A percentile compares a stretch with the other conserved stretches of the same genome.
Conservation (phyloP, 2,888 invertebrate genomes). For the Saturnia japonica region DNA sequence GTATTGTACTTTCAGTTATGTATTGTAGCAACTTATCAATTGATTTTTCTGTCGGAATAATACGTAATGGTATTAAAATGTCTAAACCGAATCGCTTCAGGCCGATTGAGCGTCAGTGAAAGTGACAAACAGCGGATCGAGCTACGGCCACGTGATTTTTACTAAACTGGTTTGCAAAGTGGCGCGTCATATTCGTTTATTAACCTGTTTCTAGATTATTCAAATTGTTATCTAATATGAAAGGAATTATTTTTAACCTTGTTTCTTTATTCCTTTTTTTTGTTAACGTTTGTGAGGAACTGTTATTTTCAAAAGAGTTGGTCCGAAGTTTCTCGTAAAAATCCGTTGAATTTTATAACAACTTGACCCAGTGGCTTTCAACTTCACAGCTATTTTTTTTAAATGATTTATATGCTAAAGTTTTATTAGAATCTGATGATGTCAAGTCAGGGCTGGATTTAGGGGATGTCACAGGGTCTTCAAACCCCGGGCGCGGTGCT, state of each 20-base stretch:
- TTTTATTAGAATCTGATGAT: too few species aligned
- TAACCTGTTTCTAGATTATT: constrained; percentile 49
- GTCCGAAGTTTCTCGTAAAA: background rate
- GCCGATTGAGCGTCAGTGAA: constrained; percentile 1
- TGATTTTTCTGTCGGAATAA: background rate
- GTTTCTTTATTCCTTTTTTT: background rate
- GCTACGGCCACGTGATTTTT: constrained; percentile 1
- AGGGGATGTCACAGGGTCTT: too few species aligned
- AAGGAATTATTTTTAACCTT: background rate
- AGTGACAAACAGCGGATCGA: background rate
- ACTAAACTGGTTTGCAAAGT: background rate
- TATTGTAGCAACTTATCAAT: background rate
- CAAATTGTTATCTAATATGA: constrained; percentile 26
- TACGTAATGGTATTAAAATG: background rate
- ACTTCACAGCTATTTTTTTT: too few species aligned
- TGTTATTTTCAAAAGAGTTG: background rate
- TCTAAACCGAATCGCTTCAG: background rate
- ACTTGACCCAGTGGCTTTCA: too few species aligned
- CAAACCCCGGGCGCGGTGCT: too few species aligned
- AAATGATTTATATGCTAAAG: too few species aligned
- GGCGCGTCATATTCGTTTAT: constrained; percentile 25
- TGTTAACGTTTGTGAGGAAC: background rate
- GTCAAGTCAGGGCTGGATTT: too few species aligned
- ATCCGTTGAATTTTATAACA: too few species aligned
- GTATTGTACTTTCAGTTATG: background rate